phyloP scores from a whole-genome alignment of 1,140 invertebrate genomes.

The Gerris buenoi region DNA sequence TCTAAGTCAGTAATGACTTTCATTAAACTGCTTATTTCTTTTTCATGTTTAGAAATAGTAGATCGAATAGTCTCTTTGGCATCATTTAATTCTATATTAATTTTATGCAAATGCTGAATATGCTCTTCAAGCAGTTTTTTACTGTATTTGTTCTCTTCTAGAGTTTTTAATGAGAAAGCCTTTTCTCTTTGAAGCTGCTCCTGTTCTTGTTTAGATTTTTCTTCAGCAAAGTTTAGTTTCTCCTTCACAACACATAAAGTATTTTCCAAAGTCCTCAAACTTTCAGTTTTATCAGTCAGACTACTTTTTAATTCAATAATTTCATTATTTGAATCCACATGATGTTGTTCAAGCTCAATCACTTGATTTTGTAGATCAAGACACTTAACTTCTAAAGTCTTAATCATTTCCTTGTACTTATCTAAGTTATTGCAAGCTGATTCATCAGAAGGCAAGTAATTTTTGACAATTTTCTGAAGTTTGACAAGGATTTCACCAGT shows the following conservation, averaged over 20 bases:
- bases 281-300: neutral
- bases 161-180: neutral
- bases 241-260: no score
- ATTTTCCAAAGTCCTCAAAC: neutral
- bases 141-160: neutral
- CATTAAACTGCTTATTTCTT: neutral
- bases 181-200: neutral
- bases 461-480: neutral
- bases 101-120: neutral
- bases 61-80: neutral
- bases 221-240: neutral
- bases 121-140: neutral
- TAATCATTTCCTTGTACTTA: neutral
- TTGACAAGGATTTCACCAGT: neutral
- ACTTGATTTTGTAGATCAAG: neutral
- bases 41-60: neutral
- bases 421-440: neutral
- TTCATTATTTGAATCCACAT: neutral
- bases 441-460: neutral
- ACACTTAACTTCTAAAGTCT: neutral
- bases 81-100: neutral
- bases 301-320: neutral
- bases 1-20: neutral
- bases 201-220: neutral
- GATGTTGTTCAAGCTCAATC: neutral